Conservation (phyloP, 2,113 vertebrate genomes). For the Tychaedon coryphoeus region DNA sequence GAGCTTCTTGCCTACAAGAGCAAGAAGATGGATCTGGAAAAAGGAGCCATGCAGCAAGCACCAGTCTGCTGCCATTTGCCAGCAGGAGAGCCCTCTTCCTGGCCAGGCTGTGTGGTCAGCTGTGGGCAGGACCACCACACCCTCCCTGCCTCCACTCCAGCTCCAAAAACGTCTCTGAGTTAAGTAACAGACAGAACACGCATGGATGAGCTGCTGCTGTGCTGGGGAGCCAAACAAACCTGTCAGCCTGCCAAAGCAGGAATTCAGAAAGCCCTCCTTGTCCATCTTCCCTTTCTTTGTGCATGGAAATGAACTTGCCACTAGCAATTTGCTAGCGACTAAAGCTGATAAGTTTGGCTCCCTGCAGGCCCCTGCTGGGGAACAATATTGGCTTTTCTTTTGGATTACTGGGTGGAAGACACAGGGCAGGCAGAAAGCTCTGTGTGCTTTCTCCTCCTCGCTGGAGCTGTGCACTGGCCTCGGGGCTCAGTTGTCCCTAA, state of each 20-base stretch:
- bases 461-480: accelerated
- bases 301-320: slow-evolving; percentile 71
- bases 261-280: not conserved
- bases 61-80: not conserved
- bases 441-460: not conserved
- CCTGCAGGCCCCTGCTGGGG: not conserved
- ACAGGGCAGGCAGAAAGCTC: not conserved
- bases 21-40: accelerated
- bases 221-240: not conserved
- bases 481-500: not conserved
- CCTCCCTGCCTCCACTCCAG: not conserved
- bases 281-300: slow-evolving; percentile 6
- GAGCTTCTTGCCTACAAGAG: not conserved
- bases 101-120: not conserved
- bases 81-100: not conserved
- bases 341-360: slow-evolving; percentile 73
- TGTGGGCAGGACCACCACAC: not conserved
- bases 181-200: not conserved
- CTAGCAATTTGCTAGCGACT: slow-evolving; percentile 71
- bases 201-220: not conserved
- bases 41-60: not conserved
- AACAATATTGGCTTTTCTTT: slow-evolving; percentile 60
- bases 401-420: slow-evolving; percentile 25
- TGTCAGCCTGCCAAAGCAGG: not conserved
- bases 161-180: not conserved